Evolutionary conservation across 1,140 invertebrate genomes (phyloP), one percentile per base, ranked within the genome.

Genomic region (Scaptomyza hsui): DNA sequence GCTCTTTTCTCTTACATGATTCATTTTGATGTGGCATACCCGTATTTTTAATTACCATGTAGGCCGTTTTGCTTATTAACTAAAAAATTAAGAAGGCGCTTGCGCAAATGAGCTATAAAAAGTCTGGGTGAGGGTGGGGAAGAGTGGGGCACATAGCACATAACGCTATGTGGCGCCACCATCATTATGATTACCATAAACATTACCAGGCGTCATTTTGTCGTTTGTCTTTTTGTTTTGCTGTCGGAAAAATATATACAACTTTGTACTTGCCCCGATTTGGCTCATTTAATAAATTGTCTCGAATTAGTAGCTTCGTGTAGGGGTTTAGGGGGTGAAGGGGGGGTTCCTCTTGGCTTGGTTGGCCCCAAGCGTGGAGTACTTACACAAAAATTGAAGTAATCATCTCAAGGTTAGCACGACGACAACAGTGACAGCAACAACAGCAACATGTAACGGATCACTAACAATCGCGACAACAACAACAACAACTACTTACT

Each of bases 371-470:
- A 71, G 68, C 57, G 59, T 48, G 32, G 9, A 35, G 72, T 55
- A 83, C 80, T 79, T 61, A 78, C 68, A 37, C 12, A 37, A 52
- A 85, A 85, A 88, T 72, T 81, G 74, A 88, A 88, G 71, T 62
- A 88, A 88, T 82, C 82, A 75, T 82, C 82, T 78, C 82, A 88
- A 88, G 82, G 82, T 88, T 88, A 75, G 71, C 82, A 86, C 83
- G 82, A 82, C 78, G 35, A 29, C 26, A 29, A 29, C 53, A 41
- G 16, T 35, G 21, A 39, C 57, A 64, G 42, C 56, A 62, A 32
- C 21, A 55, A 64, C 63, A 64, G 44, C 75, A 52, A 57, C 64
- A 44, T 78, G 79, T 75, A 78, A 76, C 81, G 76, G 77, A 62
- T 85, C 80, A 86, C 70, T 64, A 82, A 74, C 64, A 82, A 44